Percentiles rank a stretch among this genome's conserved stretches.
Conservation (phyloP, 1,140 invertebrate genomes). For the Bombus superbus region DNA sequence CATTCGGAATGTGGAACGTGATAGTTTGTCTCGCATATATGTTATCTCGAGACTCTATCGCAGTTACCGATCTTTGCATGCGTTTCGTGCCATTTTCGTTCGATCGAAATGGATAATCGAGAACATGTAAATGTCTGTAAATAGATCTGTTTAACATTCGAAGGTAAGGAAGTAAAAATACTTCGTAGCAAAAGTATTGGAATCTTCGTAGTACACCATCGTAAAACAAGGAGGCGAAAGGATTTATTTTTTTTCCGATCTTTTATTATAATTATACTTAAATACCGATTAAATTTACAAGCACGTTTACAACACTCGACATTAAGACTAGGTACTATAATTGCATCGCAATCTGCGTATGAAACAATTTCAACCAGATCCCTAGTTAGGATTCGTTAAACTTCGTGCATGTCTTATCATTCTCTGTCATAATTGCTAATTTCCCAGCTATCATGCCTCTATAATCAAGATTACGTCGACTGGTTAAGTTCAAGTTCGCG, state of each 20-base stretch:
- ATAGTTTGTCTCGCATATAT: conserved; percentile 23
- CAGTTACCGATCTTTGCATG: conserved; percentile 49
- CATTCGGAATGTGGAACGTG: conserved; percentile 12
- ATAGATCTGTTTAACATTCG: background rate
- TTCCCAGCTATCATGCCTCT: conserved; percentile 41
- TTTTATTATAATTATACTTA: background rate
- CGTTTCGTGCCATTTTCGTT: conserved; percentile 51
- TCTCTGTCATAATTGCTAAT: conserved; percentile 58
- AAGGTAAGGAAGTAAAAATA: background rate
- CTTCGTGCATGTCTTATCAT: conserved; percentile 37
- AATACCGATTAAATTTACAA: background rate
- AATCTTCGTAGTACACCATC: background rate
- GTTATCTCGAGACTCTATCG: conserved; percentile 54
- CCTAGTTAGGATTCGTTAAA: conserved; percentile 31
- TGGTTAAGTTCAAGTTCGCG: conserved; percentile 63
- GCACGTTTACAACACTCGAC: too few species aligned
- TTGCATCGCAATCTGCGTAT: background rate
- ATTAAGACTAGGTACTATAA: too few species aligned
- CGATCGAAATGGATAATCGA: conserved; percentile 42
- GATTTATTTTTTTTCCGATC: background rate
- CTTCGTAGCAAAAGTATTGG: background rate
- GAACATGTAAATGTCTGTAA: conserved; percentile 12
- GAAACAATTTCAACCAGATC: background rate
- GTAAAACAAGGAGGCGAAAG: background rate
- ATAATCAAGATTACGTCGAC: conserved; percentile 43